These are phyloP conservation scores for Nannoperca obscura DNA, from an alignment of 2,797 vertebrate genomes.

Conservation along the genomic window DNA sequence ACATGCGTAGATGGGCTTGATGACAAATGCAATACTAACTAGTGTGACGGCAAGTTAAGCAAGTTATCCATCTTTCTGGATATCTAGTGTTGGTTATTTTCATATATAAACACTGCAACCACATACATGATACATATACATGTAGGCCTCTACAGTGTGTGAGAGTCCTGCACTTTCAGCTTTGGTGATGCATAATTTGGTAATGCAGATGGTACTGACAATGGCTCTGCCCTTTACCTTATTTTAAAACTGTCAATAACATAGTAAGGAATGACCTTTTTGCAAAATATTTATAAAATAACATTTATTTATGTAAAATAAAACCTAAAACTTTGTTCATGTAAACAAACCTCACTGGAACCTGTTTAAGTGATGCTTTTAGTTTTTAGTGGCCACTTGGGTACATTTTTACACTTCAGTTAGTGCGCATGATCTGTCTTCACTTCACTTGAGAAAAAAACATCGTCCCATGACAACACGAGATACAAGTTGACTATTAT, in stretches of 20 bases:
- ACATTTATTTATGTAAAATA: conserved; percentile 42
- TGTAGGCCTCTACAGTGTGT: conserved; percentile 19
- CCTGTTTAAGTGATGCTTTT: conserved; percentile 5
- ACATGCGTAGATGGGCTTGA: conserved; percentile 35
- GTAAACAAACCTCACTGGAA: conserved; percentile 2
- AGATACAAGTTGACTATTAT: too few species aligned
- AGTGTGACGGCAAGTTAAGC: conserved; percentile 25
- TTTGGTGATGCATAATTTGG: conserved; percentile 31
- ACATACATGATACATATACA: conserved; percentile 10
- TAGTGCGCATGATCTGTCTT: conserved; percentile 33
- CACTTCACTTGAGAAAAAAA: background rate
- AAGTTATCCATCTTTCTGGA: conserved; percentile 44
- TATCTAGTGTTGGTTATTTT: conserved; percentile 42
- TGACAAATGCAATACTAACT: conserved; percentile 49
- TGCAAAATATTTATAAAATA: conserved; percentile 50
- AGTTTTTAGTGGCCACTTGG: conserved; percentile 3
- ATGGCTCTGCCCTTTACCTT: conserved; percentile 6
- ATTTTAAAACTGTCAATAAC: conserved; percentile 32
- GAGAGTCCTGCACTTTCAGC: conserved; percentile 38
- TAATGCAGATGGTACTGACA: conserved; percentile 31
- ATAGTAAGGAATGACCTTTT: conserved; percentile 53
- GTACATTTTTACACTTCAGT: conserved; percentile 23
- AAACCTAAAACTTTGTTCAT: conserved; percentile 22
- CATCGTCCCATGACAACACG: background rate
- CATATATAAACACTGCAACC: conserved; percentile 29